Percentiles rank a stretch among this genome's conserved stretches.
phyloP scores from a whole-genome alignment of 2,113 vertebrate genomes.

The Aptenodytes patagonicus region DNA sequence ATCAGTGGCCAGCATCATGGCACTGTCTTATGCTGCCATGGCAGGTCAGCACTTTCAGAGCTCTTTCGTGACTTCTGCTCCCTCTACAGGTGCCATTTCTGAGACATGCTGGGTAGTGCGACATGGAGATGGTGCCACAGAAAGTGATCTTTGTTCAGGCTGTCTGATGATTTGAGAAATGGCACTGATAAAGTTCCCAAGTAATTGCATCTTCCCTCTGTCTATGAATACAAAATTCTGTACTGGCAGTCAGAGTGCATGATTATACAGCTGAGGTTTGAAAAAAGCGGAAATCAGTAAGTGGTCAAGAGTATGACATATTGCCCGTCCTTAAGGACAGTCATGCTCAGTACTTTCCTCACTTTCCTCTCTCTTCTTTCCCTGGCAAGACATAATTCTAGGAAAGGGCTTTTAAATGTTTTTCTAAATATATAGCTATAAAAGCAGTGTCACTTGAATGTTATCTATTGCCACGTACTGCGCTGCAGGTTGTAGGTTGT shows the following conservation, averaged over 20 bases:
- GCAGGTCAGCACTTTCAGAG: background rate
- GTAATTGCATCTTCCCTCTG: background rate
- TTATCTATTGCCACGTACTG: background rate
- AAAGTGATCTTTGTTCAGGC: background rate
- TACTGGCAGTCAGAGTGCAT: background rate
- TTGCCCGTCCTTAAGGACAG: background rate
- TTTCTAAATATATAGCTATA: background rate
- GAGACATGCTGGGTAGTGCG: background rate
- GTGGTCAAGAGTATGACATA: background rate
- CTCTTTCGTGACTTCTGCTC: background rate
- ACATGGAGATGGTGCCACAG: background rate
- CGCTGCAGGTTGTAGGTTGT: background rate
- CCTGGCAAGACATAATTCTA: background rate
- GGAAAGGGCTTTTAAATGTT: background rate
- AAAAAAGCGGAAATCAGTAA: background rate
- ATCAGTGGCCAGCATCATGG: constrained; percentile 6
- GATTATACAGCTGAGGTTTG: background rate
- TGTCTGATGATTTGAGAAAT: background rate
- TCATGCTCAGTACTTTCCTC: background rate
- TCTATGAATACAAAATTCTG: background rate
- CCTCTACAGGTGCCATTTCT: constrained; percentile 17
- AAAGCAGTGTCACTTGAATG: background rate
- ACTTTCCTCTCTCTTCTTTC: background rate
- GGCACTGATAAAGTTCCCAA: background rate
- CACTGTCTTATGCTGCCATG: background rate